phyloP scores from a whole-genome alignment of 2,888 invertebrate genomes.

The Sceliomorpha sp. region DNA sequence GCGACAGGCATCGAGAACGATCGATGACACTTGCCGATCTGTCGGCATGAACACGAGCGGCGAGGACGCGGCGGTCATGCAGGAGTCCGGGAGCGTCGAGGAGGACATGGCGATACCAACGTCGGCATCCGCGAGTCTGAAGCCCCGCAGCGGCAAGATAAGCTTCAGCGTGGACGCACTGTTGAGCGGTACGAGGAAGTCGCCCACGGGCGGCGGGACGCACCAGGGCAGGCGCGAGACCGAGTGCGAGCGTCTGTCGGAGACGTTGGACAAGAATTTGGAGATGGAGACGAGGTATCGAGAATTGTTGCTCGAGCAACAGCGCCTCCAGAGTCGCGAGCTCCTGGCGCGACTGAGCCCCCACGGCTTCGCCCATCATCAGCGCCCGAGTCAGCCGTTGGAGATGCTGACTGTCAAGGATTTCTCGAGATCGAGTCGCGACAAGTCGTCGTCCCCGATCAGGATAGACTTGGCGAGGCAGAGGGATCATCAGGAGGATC shows the following conservation, averaged over 20 bases:
- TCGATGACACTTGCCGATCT: conserved; percentile 21
- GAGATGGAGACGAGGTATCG: conserved; percentile 74
- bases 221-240: conserved; percentile 28
- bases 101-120: conserved; percentile 60
- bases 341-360: conserved; percentile 73
- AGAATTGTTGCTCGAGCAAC: conserved; percentile 72
- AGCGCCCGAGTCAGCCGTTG: conserved; percentile 38
- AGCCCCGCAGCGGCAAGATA: conserved; percentile 82
- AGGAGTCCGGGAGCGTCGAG: conserved; percentile 62
- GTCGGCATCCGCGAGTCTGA: conserved; percentile 74
- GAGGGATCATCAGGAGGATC: conserved; percentile 57
- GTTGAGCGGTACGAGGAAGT: conserved; percentile 79
- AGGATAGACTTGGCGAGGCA: conserved; percentile 64
- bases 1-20: conserved; percentile 11
- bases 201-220: conserved; percentile 39
- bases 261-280: conserved; percentile 66
- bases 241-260: conserved; percentile 26
- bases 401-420: conserved; percentile 73
- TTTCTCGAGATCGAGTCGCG: conserved; percentile 70
- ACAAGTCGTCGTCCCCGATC: conserved; percentile 71
- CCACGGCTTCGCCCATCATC: conserved; percentile 65
- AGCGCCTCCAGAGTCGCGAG: conserved; percentile 72
- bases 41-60: conserved; percentile 61
- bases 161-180: conserved; percentile 88
- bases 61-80: conserved; percentile 66